A percentile compares a stretch with the other conserved stretches of the same genome.
Conservation (phyloP, 2,888 invertebrate species). For the Lasius platythorax region DNA sequence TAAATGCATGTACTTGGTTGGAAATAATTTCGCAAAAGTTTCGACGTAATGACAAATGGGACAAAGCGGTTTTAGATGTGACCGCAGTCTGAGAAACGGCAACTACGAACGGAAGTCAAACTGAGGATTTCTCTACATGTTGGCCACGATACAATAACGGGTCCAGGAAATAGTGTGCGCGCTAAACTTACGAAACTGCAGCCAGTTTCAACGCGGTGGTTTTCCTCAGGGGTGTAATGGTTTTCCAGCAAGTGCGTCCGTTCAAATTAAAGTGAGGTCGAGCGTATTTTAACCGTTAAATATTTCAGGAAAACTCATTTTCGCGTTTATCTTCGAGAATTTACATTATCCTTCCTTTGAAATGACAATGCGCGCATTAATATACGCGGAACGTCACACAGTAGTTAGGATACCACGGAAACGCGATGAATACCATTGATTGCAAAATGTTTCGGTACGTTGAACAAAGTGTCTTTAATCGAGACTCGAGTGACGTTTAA, state of each 20-base stretch:
- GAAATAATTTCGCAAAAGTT: constrained; percentile 39
- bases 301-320: not conserved
- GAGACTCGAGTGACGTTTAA: constrained; percentile 33
- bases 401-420: not conserved
- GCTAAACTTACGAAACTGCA: constrained; percentile 28
- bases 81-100: constrained; percentile 16
- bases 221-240: constrained; percentile 3
- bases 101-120: constrained; percentile 40
- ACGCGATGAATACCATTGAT: constrained; percentile 30
- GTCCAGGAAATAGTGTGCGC: not conserved
- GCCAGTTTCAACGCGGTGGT: constrained; percentile 23
- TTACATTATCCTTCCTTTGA: not conserved
- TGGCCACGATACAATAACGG: constrained; percentile 24
- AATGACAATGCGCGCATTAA: not conserved
- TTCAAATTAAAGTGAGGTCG: constrained; percentile 13
- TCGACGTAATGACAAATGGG: constrained; percentile 43
- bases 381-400: not conserved
- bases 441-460: constrained; percentile 3
- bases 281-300: not conserved
- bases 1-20: not conserved
- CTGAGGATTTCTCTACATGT: constrained; percentile 15
- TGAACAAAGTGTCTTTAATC: constrained; percentile 10
- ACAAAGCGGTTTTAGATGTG: constrained; percentile 30
- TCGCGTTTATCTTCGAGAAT: not conserved
- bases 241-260: constrained; percentile 18